Base-by-base conservation (phyloP, 2,888 invertebrate genomes). In the Pedicia rivosa region DNA sequence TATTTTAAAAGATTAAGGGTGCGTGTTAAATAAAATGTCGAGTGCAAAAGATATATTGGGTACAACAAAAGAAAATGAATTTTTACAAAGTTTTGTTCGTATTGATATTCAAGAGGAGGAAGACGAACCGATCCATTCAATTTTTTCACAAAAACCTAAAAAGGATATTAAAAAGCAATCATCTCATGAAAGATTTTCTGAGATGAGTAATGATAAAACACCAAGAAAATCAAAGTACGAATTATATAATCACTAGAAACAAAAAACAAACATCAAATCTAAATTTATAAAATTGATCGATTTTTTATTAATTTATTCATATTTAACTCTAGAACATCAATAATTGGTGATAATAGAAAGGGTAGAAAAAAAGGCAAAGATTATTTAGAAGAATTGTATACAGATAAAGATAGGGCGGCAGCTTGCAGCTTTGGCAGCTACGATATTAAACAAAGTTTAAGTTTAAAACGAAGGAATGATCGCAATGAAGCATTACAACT, bases 381-480 rank as follows among this genome's bases (percentile, higher is more conserved):
- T 36, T 54, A 55, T 31, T 59, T 59, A 30, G 84, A 86, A 47
- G 88, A 88, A 51, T 60, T 82, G 15, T 90, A 87, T 51, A 88
- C 87, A 14, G 90, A 90, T 54, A 90, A 90, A 52, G 88, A 88
- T 54, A 66, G 90, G 5, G 90, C 88, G 0, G 88, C 90, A 0
- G 87, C 88, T 1, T 87, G 87, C 12, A 81, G 84, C 50, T 71
- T 59, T 3, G 61, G 61, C 2, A 78, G 75, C n/a, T 76, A 73
- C 43, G 88, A 90, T 53, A 88, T 90, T 43, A 90, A 90, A 52
- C 78, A 81, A 46, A 83, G 82, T 24, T 59, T 87, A 43, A 81
- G 74, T 51, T 65, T 82, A 47, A 88, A 87, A 52, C 70, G 80
- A 47, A 75, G 78, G 45, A 74, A 80, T 43, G 86, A 86, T 51